These are phyloP conservation scores for Vanessa atalanta DNA, from an alignment of 1,140 invertebrate species.

Conservation along the genomic window DNA sequence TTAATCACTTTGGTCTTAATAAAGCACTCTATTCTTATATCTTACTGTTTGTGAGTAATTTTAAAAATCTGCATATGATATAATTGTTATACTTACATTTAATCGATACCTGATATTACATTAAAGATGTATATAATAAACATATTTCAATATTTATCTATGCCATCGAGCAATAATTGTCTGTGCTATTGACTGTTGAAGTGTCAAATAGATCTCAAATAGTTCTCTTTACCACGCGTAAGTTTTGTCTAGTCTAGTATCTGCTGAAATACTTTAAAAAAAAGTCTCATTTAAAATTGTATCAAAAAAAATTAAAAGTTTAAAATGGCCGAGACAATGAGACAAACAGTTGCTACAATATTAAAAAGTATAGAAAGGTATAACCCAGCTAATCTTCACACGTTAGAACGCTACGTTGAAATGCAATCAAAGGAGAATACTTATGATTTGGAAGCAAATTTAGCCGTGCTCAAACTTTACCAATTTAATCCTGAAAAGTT, in stretches of 20 bases:
- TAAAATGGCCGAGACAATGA: constrained; percentile 55
- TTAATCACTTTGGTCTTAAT: too few relatives aligned
- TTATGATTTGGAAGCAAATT: constrained; percentile 97
- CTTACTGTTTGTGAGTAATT: too few relatives aligned
- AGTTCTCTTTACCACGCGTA: not conserved
- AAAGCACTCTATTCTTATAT: too few relatives aligned
- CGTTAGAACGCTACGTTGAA: constrained; percentile 95
- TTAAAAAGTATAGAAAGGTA: constrained; percentile 83
- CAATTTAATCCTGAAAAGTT: constrained; percentile 97
- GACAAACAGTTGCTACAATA: constrained; percentile 57
- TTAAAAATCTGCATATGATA: too few relatives aligned
- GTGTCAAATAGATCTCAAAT: too few relatives aligned
- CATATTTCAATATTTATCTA: too few relatives aligned
- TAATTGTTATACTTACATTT: too few relatives aligned
- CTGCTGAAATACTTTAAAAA: not conserved
- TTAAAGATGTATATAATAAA: too few relatives aligned
- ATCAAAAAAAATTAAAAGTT: not conserved
- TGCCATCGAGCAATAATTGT: too few relatives aligned
- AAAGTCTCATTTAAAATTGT: not conserved
- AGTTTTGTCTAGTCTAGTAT: not conserved
- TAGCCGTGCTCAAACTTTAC: constrained; percentile 94
- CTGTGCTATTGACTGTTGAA: too few relatives aligned
- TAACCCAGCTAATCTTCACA: constrained; percentile 95
- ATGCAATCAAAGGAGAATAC: constrained; percentile 95
- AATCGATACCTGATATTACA: too few relatives aligned